Percentiles rank a stretch among this genome's conserved stretches.
phyloP scores from a whole-genome alignment of 1,140 invertebrate genomes.

The Pararge aegeria region DNA sequence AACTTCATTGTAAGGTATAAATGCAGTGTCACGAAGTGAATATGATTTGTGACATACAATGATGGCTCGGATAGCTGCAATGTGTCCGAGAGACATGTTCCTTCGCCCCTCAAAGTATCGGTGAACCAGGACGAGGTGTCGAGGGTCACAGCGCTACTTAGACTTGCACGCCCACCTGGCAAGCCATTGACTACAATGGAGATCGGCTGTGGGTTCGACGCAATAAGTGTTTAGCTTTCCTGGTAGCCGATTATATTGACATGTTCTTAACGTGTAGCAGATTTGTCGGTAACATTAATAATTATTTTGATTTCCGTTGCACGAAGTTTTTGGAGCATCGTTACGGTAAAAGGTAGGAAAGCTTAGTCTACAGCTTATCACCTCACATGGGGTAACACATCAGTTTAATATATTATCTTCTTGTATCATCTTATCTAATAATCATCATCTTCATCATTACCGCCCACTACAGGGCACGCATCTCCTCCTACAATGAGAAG shows the following conservation, averaged over 20 bases:
- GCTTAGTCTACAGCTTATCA: too few species aligned
- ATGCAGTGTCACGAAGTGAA: conserved; percentile 14
- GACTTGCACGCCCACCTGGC: conserved; percentile 71
- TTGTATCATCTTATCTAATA: too few species aligned
- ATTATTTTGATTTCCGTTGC: too few species aligned
- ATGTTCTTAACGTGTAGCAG: conserved; percentile 35
- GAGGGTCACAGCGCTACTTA: conserved; percentile 66
- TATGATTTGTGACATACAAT: conserved; percentile 33
- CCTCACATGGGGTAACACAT: too few species aligned
- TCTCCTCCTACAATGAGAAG: too few species aligned
- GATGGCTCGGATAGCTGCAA: conserved; percentile 26
- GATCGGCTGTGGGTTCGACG: conserved; percentile 46
- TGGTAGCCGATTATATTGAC: conserved; percentile 65
- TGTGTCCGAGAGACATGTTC: conserved; percentile 19
- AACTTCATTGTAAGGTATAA: too few species aligned
- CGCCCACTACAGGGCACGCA: too few species aligned
- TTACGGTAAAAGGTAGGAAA: too few species aligned
- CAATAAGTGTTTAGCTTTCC: conserved; percentile 56
- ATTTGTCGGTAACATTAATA: too few species aligned
- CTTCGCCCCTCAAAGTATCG: conserved; percentile 30
- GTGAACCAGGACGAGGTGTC: conserved; percentile 37
- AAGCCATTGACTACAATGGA: conserved; percentile 73
- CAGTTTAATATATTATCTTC: too few species aligned
- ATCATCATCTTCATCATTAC: too few species aligned
- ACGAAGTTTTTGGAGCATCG: too few species aligned